phyloP scores from a whole-genome alignment of 2,113 vertebrate genomes.

The Natator depressus region DNA sequence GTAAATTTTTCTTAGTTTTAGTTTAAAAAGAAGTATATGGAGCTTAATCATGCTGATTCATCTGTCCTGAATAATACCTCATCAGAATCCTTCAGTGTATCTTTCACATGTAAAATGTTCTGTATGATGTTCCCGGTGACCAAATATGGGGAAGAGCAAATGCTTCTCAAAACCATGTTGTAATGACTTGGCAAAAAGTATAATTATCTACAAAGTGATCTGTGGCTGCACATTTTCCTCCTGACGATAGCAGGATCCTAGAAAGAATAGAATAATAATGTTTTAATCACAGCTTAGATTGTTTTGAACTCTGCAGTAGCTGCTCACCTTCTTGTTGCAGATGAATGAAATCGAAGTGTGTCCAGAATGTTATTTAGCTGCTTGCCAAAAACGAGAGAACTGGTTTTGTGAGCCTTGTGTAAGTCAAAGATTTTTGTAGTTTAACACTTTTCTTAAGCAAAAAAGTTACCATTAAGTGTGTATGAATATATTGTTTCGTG shows the following conservation, averaged over 20 bases:
- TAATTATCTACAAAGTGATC: background rate
- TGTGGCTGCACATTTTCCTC: background rate
- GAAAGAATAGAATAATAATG: background rate
- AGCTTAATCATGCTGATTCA: background rate
- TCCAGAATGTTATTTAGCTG: conserved; percentile 97
- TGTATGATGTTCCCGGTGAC: background rate
- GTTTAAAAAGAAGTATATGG: background rate
- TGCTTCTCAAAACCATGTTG: background rate
- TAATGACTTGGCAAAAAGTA: background rate
- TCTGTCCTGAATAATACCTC: background rate
- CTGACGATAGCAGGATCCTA: background rate
- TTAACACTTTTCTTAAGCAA: background rate
- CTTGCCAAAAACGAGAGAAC: conserved; percentile 99
- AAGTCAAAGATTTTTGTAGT: conserved; percentile 70
- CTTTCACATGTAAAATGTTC: background rate
- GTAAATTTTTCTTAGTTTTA: background rate
- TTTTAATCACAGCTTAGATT: background rate
- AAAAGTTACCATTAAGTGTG: background rate
- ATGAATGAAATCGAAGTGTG: conserved; percentile 99
- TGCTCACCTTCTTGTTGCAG: conserved; percentile 77
- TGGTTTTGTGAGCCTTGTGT: conserved; percentile 99
- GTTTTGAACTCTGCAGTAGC: background rate
- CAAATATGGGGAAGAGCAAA: background rate
- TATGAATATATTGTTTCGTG: background rate
- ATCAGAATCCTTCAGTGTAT: background rate